Evolutionary conservation across 2,113 vertebrate species (phyloP), one percentile per base, ranked within the genome.

Genomic region (Acanthochromis polyacanthus): DNA sequence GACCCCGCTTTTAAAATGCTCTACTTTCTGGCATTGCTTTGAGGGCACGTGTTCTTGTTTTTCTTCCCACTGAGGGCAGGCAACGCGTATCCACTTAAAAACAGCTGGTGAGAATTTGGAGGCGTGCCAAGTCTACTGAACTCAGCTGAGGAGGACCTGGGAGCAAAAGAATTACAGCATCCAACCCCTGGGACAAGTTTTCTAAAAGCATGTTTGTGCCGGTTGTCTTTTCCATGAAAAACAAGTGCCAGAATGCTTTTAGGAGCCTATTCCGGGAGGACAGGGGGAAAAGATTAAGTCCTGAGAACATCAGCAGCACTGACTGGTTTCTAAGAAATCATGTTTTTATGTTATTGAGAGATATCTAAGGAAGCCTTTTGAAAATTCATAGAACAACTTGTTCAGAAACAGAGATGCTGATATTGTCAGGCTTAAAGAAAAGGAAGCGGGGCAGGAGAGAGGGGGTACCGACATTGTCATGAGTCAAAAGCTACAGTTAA

Each of bases 251-350:
- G 71, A 46, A 71, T 72, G 62, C 69, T 75, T 87, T 82, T 25
- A 64, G 68, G 7, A 78, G 67, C 14, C 55, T 61, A 56, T 70
- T 25, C 52, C 64, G 77, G 63, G 51, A 76, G 25, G 53, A 57
- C 23, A 53, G 51, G 40, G 56, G 23, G 40, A 17, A 85, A 68
- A 69, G 20, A 72, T 74, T 22, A 79, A 62, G 62, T 76, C 81
- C 61, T 82, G 84, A 86, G 66, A 93, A 90, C 19, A 87, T 86
- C 89, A 90, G 91, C 86, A 89, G 66, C 61, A 73, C 7, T 30
- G 59, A 61, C 6, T 53, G 40, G 0, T 10, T 16, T 1, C 16
- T 20, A 30, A 22, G 9, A 56, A 46, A 25, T 28, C 10, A 20
- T 40, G 6, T 11, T 57, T n/a, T 2, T 28, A 25, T 38, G 22